phyloP scores from a whole-genome alignment of 1,140 invertebrate species.

The Wasmannia auropunctata region DNA sequence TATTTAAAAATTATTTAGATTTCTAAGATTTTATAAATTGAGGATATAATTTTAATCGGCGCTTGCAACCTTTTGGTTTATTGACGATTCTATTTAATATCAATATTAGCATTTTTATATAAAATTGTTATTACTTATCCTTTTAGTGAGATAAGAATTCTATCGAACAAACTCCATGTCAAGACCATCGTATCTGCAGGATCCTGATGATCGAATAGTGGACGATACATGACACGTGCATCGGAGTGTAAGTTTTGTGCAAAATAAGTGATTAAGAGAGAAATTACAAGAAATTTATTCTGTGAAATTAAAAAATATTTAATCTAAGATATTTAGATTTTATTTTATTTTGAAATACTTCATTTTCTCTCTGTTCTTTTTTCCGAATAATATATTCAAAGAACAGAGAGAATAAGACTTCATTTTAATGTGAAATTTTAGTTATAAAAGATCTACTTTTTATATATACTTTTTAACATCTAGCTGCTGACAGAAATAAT shows the following conservation, averaged over 20 bases:
- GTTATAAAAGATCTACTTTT: not conserved
- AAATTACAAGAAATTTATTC: not conserved
- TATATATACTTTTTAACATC: not conserved
- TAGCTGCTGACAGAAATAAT: not conserved
- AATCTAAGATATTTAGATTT: not conserved
- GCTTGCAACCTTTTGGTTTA: not conserved
- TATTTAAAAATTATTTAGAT: not conserved
- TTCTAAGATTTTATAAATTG: not conserved
- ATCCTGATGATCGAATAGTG: constrained; percentile 27
- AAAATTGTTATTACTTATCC: not conserved
- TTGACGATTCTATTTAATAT: not conserved
- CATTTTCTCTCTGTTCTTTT: not conserved
- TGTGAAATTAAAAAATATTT: not conserved
- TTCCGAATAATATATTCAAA: not conserved
- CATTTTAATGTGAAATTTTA: not conserved
- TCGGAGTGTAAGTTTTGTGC: not conserved
- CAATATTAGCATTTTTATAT: not conserved
- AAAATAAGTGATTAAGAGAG: not conserved
- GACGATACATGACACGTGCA: constrained; percentile 12
- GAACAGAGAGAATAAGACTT: no score
- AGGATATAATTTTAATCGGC: not conserved
- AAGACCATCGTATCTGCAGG: not conserved
- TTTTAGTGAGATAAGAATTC: constrained; percentile 11
- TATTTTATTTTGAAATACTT: not conserved
- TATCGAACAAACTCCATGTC: not conserved